A percentile compares a stretch with the other conserved stretches of the same genome.
Evolutionary conservation across 2,888 invertebrate species (phyloP).

Genomic region (Salticus scenicus): DNA sequence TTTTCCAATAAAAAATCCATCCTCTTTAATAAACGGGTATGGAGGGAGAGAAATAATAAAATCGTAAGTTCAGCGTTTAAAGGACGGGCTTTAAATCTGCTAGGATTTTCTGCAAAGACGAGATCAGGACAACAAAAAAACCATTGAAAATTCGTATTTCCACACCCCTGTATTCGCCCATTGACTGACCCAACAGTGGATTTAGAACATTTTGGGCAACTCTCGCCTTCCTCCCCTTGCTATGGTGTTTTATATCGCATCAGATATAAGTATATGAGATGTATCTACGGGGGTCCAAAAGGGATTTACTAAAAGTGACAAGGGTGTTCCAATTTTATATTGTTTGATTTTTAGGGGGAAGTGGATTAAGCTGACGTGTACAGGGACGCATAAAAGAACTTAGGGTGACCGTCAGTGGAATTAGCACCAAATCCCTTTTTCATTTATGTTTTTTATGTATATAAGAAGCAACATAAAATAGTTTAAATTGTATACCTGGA

Average conservation of each 20-base stretch:
- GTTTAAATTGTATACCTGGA: too few species aligned
- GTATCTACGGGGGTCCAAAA: neutral
- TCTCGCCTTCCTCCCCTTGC: neutral
- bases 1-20: conserved; percentile 4
- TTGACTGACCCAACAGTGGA: neutral
- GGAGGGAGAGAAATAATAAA: neutral
- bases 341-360: neutral
- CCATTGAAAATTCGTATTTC: conserved; percentile 14
- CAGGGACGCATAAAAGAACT: neutral
- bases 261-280: neutral
- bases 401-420: neutral
- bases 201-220: neutral
- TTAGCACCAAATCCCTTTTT: conserved; percentile 1
- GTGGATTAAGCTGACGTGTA: neutral
- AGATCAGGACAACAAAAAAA: conserved; percentile 38
- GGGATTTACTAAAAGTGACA: neutral
- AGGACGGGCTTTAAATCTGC: neutral
- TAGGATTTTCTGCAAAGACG: neutral
- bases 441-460: conserved; percentile 9
- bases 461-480: too few species aligned
- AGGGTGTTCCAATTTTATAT: neutral
- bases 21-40: neutral
- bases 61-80: neutral
- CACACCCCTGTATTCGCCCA: neutral
- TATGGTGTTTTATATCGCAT: neutral